A percentile compares a stretch with the other conserved stretches of the same genome.
These are phyloP conservation scores for Monarcha castaneiventris DNA, from an alignment of 2,113 vertebrate species.

Conservation along the genomic window DNA sequence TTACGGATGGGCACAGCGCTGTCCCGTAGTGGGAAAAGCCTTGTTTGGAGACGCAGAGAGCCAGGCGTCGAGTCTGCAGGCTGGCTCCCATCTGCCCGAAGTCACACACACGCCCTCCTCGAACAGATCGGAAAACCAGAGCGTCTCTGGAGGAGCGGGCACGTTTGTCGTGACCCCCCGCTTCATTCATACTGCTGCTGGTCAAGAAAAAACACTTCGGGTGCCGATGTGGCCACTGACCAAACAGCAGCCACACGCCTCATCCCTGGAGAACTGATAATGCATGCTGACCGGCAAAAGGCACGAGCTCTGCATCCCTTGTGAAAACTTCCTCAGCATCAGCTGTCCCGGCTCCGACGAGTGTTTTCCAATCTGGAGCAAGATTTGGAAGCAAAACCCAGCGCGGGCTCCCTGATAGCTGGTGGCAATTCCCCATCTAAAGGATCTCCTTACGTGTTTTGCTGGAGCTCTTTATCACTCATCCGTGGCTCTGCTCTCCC, in stretches of 20 bases:
- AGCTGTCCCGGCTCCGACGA: rapidly evolving
- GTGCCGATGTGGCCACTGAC: rapidly evolving
- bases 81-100: not conserved
- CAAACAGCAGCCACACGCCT: not conserved
- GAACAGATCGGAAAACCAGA: not conserved
- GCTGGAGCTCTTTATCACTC: not conserved
- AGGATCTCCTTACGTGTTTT: not conserved
- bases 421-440: not conserved
- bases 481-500: not conserved
- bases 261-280: not conserved
- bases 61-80: not conserved
- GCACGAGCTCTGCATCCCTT: not conserved
- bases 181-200: not conserved
- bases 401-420: rapidly evolving
- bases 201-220: not conserved
- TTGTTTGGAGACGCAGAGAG: not conserved
- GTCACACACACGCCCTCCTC: not conserved
- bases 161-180: rapidly evolving
- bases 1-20: not conserved
- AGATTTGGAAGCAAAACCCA: not conserved
- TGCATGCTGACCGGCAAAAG: not conserved
- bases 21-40: not conserved
- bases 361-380: not conserved
- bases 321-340: not conserved
- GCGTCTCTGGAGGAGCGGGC: rapidly evolving